Evolutionary conservation across 2,113 vertebrate genomes (phyloP).

Genomic region (Forbesichthys agassizii): DNA sequence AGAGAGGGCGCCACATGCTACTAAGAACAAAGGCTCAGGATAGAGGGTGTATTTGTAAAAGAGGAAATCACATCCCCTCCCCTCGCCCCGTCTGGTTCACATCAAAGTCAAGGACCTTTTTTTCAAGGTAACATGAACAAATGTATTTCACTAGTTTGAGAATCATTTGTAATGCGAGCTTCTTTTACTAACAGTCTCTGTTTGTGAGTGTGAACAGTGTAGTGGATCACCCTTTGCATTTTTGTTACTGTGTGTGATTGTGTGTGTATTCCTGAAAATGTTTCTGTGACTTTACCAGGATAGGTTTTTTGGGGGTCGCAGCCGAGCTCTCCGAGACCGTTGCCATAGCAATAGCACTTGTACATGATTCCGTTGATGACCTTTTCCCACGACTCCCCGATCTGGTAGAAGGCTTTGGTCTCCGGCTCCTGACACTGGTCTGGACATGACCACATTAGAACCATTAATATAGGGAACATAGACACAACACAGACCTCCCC

Average conservation of each 20-base stretch:
- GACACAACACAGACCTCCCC: too few species aligned
- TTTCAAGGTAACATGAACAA: slow-evolving; percentile 45
- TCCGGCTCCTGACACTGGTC: slow-evolving; percentile 98
- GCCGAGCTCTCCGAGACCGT: slow-evolving; percentile 91
- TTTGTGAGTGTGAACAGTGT: background rate
- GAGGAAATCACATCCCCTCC: slow-evolving; percentile 58
- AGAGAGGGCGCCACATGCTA: slow-evolving; percentile 53
- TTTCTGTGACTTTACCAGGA: slow-evolving; percentile 74
- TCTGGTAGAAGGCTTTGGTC: slow-evolving; percentile 88
- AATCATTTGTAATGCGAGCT: slow-evolving; percentile 4
- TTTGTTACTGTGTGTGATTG: slow-evolving; percentile 1
- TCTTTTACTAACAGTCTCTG: background rate
- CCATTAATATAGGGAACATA: too few species aligned
- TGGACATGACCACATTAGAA: slow-evolving; percentile 41
- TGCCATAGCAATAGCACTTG: slow-evolving; percentile 93
- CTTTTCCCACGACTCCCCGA: slow-evolving; percentile 94
- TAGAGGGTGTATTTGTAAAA: slow-evolving; percentile 31
- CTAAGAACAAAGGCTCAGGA: slow-evolving; percentile 61
- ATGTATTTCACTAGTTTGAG: slow-evolving; percentile 18
- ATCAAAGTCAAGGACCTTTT: slow-evolving; percentile 59
- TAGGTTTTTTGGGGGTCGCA: slow-evolving; percentile 90
- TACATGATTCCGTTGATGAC: slow-evolving; percentile 85
- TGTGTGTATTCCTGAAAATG: background rate
- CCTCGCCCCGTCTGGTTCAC: slow-evolving; percentile 51
- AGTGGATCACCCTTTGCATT: background rate